Evolutionary conservation across 1,140 invertebrate species (phyloP), one percentile per base, ranked within the genome.

Genomic region (Aleiodes sp.): DNA sequence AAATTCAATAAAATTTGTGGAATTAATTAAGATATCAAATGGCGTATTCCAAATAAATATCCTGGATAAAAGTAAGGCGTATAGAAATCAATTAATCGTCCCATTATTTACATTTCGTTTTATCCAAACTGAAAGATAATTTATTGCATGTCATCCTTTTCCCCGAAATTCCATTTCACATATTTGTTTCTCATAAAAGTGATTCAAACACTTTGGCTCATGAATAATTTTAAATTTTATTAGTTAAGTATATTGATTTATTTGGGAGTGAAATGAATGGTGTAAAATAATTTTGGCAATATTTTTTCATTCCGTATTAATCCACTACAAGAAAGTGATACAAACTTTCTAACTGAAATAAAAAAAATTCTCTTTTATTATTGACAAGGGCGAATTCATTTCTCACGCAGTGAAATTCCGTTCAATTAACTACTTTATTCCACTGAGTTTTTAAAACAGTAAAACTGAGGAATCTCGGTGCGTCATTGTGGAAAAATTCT

Each of bases 371-470:
- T 16, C 21, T 24, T 46, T n/a, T 46, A 2, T 46, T 52, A 52
- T 52, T 52, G 46, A 52, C 46, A 52, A 52, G 46, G 46, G 46
- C 46, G 12, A 24, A 52, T 52, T 52, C 46, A 52, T 52, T 52
- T 52, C 46, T 52, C 46, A 52, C 39, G 39, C 46, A 52, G 46
- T 52, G 46, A 52, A 52, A 52, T 24, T 4, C 21, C 10, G 2
- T 21, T 12, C 21, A 52, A 52, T 52, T 52, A 52, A 52, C 19
- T 16, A 52, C 14, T 6, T 41, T 52, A 52, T 43, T 43, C 19
- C 39, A 43, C 19, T 43, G 19, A 16, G 7, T 43, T 16, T 43
- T 43, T 6, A 2, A 16, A 24, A n/a, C n/a, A 52, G 46, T 52
- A 21, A 24, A 16, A 52, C 46, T 52, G 46, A 52, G 46, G 26